phyloP scores from a whole-genome alignment of 2,797 vertebrate genomes.

The Betta splendens region DNA sequence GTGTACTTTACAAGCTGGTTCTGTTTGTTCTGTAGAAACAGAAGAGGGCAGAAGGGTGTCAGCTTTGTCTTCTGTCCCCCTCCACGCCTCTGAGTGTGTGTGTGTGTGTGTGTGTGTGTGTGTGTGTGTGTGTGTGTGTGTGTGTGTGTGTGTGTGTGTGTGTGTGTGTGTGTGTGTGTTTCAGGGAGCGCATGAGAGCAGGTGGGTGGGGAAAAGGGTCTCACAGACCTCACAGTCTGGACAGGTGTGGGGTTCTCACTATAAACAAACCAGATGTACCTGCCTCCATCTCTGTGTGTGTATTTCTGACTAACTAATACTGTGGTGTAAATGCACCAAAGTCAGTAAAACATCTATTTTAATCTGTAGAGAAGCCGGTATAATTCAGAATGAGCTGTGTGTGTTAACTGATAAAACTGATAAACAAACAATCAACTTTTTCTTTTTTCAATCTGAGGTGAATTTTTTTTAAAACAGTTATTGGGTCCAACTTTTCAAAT shows the following conservation, averaged over 20 bases:
- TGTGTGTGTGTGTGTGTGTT: slow-evolving; percentile 32
- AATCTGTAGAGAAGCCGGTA: neutral
- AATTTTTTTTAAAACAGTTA: neutral
- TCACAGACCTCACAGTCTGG: slow-evolving; percentile 56
- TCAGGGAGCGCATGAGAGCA: slow-evolving; percentile 39
- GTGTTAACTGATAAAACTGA: no score
- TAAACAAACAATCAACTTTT: no score
- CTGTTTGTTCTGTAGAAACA: slow-evolving; percentile 73
- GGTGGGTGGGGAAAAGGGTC: slow-evolving; percentile 46
- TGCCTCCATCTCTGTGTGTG: slow-evolving; percentile 13
- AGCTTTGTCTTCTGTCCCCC: slow-evolving; percentile 74
- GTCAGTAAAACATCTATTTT: no score
- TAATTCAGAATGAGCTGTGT: neutral
- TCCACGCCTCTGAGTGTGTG: slow-evolving; percentile 47
- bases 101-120: slow-evolving; percentile 32
- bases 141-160: slow-evolving; percentile 40
- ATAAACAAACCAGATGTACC: slow-evolving; percentile 47
- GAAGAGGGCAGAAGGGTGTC: slow-evolving; percentile 69
- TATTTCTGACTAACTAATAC: neutral
- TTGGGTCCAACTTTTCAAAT: neutral
- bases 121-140: slow-evolving; percentile 36
- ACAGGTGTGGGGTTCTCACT: slow-evolving; percentile 81
- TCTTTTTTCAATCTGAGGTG: no score
- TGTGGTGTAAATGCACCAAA: neutral
- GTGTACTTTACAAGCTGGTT: slow-evolving; percentile 75